Base-by-base conservation (phyloP, 1,140 invertebrate species). In the Tetragnatha versicolor region DNA sequence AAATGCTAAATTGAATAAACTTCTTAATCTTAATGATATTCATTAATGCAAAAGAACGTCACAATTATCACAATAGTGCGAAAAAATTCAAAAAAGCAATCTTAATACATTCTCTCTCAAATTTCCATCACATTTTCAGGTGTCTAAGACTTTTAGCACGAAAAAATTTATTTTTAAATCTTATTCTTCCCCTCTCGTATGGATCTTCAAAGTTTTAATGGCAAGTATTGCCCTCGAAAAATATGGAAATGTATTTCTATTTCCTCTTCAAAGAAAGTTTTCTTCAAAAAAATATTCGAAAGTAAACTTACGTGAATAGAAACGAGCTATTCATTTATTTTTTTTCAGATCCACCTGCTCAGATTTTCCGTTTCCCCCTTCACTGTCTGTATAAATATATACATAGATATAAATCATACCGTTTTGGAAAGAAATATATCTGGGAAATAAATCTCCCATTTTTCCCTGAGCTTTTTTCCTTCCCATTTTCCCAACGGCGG, bases 321-420 rank as follows among this genome's bases (percentile, higher is more conserved):
- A 66, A 66, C 39, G 45, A 47, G 63, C 63, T 66, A 66, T 66
- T 66, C 42, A 66, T 66, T 66, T 66, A 47, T n/a, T 47, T 66
- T 66, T 66, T 7, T 17, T 14, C 22, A 49, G 25, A 27, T 66
- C n/a, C 17, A 58, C 53, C 27, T 66, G 33, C 20, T 20, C 60
- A 49, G 25, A 47, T 66, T 25, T 47, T 10, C 14, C 25, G 42
- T 6, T 31, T 33, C 22, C 4, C 14, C 22, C 33, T 66, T 66
- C 31, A 39, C 22, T 27, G 27, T 42, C 25, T 49, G 25, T 66
- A 66, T 66, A 47, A 66, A 66, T 66, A 66, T 66, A 66, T 66
- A 66, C 42, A 66, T 39, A 47, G 37, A 66, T 47, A 66, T 66
- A 66, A 66, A 66, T 66, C 63, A 66, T 47, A 49, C 22, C 42